Percentiles rank a stretch among this genome's conserved stretches.
Evolutionary conservation across 2,888 invertebrate genomes (phyloP).

Genomic region (Tachystola acroxantha): DNA sequence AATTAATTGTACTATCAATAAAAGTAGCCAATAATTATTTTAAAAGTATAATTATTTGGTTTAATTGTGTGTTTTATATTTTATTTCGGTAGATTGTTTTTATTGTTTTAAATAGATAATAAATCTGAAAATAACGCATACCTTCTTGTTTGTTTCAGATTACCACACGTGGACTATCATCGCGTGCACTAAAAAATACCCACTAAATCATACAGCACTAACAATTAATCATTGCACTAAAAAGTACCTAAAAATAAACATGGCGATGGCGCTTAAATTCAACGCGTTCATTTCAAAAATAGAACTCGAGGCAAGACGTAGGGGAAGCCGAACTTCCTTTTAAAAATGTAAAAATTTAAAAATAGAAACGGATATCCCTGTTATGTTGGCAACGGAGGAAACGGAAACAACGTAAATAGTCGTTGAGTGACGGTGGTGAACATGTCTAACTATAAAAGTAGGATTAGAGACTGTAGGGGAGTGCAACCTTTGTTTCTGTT

Average conservation of each 20-base stretch:
- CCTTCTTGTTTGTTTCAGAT: slow-evolving; percentile 52
- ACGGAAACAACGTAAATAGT: slow-evolving; percentile 14
- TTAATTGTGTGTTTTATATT: no score
- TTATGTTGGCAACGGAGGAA: slow-evolving; percentile 35
- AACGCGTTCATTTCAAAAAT: slow-evolving; percentile 33
- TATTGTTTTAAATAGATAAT: no score
- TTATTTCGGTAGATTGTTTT: no score
- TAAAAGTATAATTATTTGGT: no score
- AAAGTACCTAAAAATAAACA: slow-evolving; percentile 44
- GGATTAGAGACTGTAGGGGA: slow-evolving; percentile 50
- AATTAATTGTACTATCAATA: no score
- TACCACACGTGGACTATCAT: slow-evolving; percentile 20
- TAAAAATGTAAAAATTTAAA: slow-evolving; percentile 57
- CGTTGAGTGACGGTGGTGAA: slow-evolving; percentile 23
- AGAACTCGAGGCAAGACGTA: slow-evolving; percentile 29
- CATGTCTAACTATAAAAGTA: slow-evolving; percentile 45
- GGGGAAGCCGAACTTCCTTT: slow-evolving; percentile 51
- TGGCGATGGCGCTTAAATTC: slow-evolving; percentile 63
- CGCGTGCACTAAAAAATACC: slow-evolving; percentile 13
- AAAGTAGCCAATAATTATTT: no score
- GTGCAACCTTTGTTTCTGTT: slow-evolving; percentile 58
- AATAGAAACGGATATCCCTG: slow-evolving; percentile 50
- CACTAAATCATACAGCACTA: slow-evolving; percentile 20
- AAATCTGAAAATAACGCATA: not conserved
- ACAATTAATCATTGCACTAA: slow-evolving; percentile 35